Evolutionary conservation across 2,113 vertebrate species (phyloP).

Genomic region (Cottus gobio): DNA sequence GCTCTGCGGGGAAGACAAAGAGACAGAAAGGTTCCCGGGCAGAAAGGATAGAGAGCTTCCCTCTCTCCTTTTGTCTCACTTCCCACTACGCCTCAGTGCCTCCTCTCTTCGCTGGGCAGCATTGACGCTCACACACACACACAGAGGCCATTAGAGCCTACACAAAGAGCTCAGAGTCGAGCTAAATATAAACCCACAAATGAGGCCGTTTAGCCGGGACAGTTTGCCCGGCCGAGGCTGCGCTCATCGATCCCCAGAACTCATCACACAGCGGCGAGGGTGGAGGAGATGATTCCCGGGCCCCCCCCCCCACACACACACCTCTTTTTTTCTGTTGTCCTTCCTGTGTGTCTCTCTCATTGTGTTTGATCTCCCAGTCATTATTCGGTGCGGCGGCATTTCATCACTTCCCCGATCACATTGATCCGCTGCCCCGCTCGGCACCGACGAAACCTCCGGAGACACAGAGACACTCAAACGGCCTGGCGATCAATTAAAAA

Average conservation of each 20-base stretch:
- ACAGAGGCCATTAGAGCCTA: not conserved
- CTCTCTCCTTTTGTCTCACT: not conserved
- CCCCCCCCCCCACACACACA: not conserved
- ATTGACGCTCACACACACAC: not conserved
- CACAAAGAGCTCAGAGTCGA: not conserved
- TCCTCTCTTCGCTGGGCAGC: not conserved
- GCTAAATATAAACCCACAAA: slow-evolving; percentile 11
- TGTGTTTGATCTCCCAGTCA: slow-evolving; percentile 25
- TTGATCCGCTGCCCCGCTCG: not conserved
- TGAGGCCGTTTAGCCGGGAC: not conserved
- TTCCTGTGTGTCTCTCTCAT: not conserved
- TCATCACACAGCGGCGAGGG: not conserved
- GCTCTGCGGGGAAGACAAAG: not conserved
- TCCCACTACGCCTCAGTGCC: not conserved
- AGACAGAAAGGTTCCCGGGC: not conserved
- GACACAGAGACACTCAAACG: not conserved
- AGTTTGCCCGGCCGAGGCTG: not conserved
- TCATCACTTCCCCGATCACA: slow-evolving; percentile 36
- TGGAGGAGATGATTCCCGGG: slow-evolving; percentile 1
- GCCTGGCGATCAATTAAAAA: slow-evolving; percentile 30
- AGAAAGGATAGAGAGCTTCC: not conserved
- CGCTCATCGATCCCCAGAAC: slow-evolving; percentile 30
- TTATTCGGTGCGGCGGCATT: slow-evolving; percentile 26
- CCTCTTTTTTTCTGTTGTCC: not conserved
- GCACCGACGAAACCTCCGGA: not conserved